Conservation (phyloP, 1,140 invertebrate species). For the Microvelia longipes region DNA sequence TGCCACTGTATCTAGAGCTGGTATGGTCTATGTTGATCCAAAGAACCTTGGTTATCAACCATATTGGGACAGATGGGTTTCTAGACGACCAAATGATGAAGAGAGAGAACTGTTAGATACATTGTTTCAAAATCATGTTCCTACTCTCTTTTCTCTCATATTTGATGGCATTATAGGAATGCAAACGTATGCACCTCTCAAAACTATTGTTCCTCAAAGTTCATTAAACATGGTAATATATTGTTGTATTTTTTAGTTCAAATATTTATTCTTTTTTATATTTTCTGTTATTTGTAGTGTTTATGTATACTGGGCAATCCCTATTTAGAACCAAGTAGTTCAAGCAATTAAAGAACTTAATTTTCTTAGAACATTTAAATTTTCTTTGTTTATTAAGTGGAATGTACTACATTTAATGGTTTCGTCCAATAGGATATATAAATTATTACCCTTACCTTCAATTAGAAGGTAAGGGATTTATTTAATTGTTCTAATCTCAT, state of each 20-base stretch:
- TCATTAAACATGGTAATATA: slow-evolving; percentile 67
- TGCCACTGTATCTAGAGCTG: slow-evolving; percentile 75
- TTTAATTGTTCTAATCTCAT: too few species aligned
- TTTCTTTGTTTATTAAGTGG: too few species aligned
- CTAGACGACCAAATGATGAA: slow-evolving; percentile 25
- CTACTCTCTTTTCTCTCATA: slow-evolving; percentile 51
- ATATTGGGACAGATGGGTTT: slow-evolving; percentile 62
- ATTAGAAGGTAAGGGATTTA: too few species aligned
- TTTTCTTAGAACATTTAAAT: too few species aligned
- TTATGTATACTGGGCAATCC: too few species aligned
- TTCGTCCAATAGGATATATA: too few species aligned
- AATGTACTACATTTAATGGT: too few species aligned
- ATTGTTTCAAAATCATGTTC: slow-evolving; percentile 58
- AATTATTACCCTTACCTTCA: too few species aligned
- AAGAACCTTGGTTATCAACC: slow-evolving; percentile 75
- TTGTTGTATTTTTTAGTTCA: slow-evolving; percentile 5
- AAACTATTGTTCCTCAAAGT: slow-evolving; percentile 66
- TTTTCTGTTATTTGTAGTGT: not conserved
- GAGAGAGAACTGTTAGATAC: slow-evolving; percentile 37
- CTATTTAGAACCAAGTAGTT: too few species aligned
- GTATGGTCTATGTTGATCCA: slow-evolving; percentile 86
- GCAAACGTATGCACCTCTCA: slow-evolving; percentile 43
- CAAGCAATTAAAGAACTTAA: too few species aligned
- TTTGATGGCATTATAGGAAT: slow-evolving; percentile 57
- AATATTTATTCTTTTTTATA: slow-evolving; percentile 1